These are phyloP conservation scores for Leptinotarsa defecta DNA, from an alignment of 1,140 invertebrate genomes.

Conservation along the genomic window DNA sequence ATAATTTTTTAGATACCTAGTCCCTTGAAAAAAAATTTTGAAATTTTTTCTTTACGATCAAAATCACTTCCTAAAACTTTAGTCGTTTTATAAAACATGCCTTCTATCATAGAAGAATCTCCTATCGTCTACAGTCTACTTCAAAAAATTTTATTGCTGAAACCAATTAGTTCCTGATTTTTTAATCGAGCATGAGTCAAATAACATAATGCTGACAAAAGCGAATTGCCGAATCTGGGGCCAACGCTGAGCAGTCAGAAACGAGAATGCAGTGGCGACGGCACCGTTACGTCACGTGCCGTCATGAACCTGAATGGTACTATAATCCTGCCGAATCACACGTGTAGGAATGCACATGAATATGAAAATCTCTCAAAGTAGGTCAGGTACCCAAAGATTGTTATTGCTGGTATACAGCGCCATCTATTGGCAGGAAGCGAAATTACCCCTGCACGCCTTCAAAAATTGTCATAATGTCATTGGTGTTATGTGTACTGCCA, in stretches of 20 bases:
- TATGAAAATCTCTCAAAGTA: slow-evolving; percentile 45
- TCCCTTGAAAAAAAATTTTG: too few relatives aligned
- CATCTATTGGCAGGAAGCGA: neutral
- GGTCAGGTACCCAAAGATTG: slow-evolving; percentile 43
- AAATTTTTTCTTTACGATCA: too few relatives aligned
- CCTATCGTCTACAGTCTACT: neutral
- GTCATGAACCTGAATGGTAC: slow-evolving; percentile 50
- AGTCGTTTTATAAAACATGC: too few relatives aligned
- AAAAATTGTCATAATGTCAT: too few relatives aligned
- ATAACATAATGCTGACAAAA: slow-evolving; percentile 13
- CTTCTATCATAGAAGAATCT: too few relatives aligned
- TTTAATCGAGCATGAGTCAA: neutral
- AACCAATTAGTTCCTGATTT: neutral
- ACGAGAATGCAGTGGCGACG: slow-evolving; percentile 12
- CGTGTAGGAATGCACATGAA: slow-evolving; percentile 56
- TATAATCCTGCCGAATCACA: slow-evolving; percentile 47
- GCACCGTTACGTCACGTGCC: slow-evolving; percentile 45
- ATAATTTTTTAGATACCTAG: too few relatives aligned
- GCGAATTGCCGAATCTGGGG: slow-evolving; percentile 12
- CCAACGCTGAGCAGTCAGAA: neutral
- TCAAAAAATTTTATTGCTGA: neutral
- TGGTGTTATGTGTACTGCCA: too few relatives aligned
- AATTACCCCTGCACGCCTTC: too few relatives aligned
- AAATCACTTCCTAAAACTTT: too few relatives aligned
- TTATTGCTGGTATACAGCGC: neutral